Evolutionary conservation across 1,140 invertebrate genomes (phyloP).

Genomic region (Drosophila biarmipes): DNA sequence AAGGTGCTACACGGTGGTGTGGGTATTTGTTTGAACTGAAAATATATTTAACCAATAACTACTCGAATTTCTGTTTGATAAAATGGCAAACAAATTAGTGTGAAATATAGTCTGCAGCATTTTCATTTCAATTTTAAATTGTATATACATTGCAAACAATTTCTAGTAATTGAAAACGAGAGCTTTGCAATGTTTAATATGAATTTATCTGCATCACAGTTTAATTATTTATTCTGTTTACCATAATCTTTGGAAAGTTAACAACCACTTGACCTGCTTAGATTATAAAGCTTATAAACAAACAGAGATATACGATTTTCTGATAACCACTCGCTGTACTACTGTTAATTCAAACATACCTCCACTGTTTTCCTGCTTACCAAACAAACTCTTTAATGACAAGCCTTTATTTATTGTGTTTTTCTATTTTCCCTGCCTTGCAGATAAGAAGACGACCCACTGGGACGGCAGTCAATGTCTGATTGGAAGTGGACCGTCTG

Average conservation of each 20-base stretch:
- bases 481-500: slow-evolving; percentile 45
- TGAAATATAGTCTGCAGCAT: too few species aligned
- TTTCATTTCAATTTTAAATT: too few species aligned
- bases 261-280: slow-evolving; percentile 11
- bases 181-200: not conserved
- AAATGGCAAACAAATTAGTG: too few species aligned
- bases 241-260: not conserved
- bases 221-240: not conserved
- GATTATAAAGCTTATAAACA: slow-evolving; percentile 3
- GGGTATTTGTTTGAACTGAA: not conserved
- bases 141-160: too few species aligned
- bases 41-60: not conserved
- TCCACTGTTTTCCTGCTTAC: not conserved
- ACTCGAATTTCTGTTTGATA: not conserved
- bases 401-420: slow-evolving; percentile 41
- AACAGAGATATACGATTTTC: not conserved
- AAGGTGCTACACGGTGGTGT: not conserved
- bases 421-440: slow-evolving; percentile 38
- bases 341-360: not conserved
- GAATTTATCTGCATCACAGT: not conserved
- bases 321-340: not conserved
- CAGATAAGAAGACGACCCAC: slow-evolving; percentile 61
- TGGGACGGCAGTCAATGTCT: slow-evolving; percentile 64
- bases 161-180: not conserved
- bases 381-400: slow-evolving; percentile 6